Conservation (phyloP, 2,113 vertebrate genomes). For the Ammodytes dubius region DNA sequence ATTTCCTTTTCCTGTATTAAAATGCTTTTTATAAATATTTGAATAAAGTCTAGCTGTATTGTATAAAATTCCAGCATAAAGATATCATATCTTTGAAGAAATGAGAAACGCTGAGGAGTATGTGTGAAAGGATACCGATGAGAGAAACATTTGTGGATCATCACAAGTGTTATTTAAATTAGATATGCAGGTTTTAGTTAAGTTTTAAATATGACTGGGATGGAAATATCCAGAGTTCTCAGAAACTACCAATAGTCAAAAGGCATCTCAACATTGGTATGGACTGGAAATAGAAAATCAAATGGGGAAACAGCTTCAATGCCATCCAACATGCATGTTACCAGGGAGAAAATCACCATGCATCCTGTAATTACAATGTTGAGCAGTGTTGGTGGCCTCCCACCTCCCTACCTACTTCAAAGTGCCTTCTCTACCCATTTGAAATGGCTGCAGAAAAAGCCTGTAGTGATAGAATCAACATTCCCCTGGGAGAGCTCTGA, state of each 20-base stretch:
- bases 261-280: background rate
- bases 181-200: background rate
- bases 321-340: background rate
- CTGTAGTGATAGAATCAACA: slow-evolving; percentile 26
- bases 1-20: slow-evolving; percentile 53
- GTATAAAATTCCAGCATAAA: slow-evolving; percentile 81
- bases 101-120: slow-evolving; percentile 8
- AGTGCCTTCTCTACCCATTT: slow-evolving; percentile 6
- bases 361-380: background rate
- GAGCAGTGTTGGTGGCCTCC: background rate
- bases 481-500: slow-evolving; percentile 3
- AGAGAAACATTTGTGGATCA: background rate
- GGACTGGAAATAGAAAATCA: slow-evolving; percentile 2
- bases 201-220: background rate
- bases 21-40: slow-evolving; percentile 72
- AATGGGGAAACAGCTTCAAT: background rate
- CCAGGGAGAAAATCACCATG: background rate
- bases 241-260: background rate
- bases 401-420: background rate
- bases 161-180: background rate
- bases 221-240: background rate
- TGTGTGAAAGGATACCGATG: background rate
- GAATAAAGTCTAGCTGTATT: slow-evolving; percentile 72
- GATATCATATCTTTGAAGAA: slow-evolving; percentile 60
- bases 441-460: background rate